phyloP scores from a whole-genome alignment of 1,140 invertebrate species.

The Lepidurus apus region DNA sequence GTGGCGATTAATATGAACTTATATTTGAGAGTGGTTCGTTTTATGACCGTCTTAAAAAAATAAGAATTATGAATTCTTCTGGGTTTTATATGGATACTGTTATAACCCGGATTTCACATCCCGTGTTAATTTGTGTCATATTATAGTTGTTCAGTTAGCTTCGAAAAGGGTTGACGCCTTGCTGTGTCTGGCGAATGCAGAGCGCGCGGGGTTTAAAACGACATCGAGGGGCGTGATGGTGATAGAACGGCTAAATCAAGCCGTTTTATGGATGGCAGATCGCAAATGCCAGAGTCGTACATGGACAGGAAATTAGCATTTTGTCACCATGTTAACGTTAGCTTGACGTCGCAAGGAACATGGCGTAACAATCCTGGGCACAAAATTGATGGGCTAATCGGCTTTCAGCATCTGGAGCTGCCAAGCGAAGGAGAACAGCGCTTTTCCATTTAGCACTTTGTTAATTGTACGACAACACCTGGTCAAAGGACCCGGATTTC shows the following conservation, averaged over 20 bases:
- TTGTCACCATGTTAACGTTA: slow-evolving; percentile 9
- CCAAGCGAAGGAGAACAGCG: slow-evolving; percentile 9
- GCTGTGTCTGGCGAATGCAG: neutral
- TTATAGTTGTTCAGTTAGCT: too few relatives aligned
- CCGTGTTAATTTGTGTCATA: too few relatives aligned
- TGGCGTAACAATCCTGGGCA: neutral
- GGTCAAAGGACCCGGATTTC: neutral
- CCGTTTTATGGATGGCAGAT: neutral
- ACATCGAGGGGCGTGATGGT: neutral
- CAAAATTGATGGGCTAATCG: slow-evolving; percentile 19
- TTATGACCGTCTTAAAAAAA: too few relatives aligned
- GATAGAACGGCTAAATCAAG: neutral
- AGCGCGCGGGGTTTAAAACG: neutral
- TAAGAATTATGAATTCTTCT: too few relatives aligned
- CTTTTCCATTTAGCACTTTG: slow-evolving; percentile 22
- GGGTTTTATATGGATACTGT: too few relatives aligned
- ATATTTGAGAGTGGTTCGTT: too few relatives aligned
- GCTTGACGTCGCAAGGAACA: neutral
- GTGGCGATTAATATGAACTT: too few relatives aligned
- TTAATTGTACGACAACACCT: slow-evolving; percentile 10
- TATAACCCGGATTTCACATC: too few relatives aligned
- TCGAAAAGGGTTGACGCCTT: neutral
- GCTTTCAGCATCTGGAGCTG: neutral
- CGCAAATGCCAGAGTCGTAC: neutral
- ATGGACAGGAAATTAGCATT: slow-evolving; percentile 15